These are phyloP conservation scores for Agrochola lota DNA, from an alignment of 2,888 invertebrate genomes.

Conservation along the genomic window DNA sequence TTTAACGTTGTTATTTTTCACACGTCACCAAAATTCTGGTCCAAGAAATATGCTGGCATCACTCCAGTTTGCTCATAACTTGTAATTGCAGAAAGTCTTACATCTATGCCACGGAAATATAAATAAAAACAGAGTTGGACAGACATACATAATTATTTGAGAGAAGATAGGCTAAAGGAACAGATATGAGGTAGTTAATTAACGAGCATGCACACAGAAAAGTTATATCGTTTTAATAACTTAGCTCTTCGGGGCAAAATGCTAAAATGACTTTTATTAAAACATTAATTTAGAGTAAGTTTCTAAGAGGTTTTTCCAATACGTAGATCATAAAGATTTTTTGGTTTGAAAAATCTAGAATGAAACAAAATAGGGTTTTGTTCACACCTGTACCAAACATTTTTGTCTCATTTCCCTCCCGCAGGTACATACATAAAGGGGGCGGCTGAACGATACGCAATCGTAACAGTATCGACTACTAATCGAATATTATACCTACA, in stretches of 20 bases:
- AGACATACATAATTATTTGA: conserved; percentile 1
- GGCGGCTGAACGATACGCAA: conserved; percentile 50
- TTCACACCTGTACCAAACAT: conserved; percentile 28
- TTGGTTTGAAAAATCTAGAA: neutral
- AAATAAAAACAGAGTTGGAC: neutral
- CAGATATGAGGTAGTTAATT: too few species aligned
- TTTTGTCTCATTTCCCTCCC: conserved; percentile 17
- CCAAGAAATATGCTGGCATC: conserved; percentile 12
- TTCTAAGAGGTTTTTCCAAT: too few species aligned
- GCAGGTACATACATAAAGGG: conserved; percentile 24
- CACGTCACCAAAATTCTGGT: neutral
- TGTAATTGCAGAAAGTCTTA: conserved; percentile 6
- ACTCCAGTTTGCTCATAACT: conserved; percentile 28
- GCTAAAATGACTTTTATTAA: neutral
- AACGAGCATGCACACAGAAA: neutral
- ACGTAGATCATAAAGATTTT: neutral
- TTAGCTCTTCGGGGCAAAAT: neutral
- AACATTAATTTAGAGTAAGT: neutral
- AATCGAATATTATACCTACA: conserved; percentile 67
- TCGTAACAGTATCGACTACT: conserved; percentile 66
- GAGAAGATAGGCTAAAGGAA: neutral
- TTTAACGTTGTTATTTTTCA: neutral
- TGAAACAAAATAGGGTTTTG: neutral
- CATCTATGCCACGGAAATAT: neutral
- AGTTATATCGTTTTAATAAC: neutral